Percentiles rank a stretch among this genome's conserved stretches.
Evolutionary conservation across 2,888 invertebrate species (phyloP).

Genomic region (Tinea trinotella): DNA sequence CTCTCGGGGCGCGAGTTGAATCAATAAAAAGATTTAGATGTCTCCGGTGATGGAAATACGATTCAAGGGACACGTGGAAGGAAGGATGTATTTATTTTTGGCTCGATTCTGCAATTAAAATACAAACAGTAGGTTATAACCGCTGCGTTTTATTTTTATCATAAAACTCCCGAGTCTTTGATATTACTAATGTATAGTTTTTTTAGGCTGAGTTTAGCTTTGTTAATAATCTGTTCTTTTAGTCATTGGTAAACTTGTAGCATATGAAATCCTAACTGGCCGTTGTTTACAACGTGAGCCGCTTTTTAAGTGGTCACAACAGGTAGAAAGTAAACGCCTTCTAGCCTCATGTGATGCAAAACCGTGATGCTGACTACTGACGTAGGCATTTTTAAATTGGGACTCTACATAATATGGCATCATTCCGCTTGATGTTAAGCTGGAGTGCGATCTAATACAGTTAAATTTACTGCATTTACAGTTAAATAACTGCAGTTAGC

Average conservation of each 20-base stretch:
- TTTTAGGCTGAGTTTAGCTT: not conserved
- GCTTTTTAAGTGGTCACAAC: not conserved
- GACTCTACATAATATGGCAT: too few relatives aligned
- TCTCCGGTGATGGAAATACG: constrained; percentile 18
- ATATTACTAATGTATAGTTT: too few relatives aligned
- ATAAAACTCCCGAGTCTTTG: not conserved
- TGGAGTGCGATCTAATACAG: too few relatives aligned
- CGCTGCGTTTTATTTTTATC: not conserved
- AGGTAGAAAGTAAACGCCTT: constrained; percentile 10
- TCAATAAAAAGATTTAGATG: constrained; percentile 16
- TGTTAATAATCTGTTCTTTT: not conserved
- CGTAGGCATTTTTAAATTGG: constrained; percentile 5
- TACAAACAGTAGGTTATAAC: not conserved
- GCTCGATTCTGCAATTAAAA: constrained; percentile 2
- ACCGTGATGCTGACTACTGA: not conserved
- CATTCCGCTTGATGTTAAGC: too few relatives aligned
- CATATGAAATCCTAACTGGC: constrained; percentile 1
- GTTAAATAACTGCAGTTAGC: too few relatives aligned
- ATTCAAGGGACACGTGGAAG: constrained; percentile 9
- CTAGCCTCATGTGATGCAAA: not conserved
- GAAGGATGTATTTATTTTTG: constrained; percentile 13
- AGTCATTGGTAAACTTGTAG: not conserved
- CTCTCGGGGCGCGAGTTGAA: constrained; percentile 3
- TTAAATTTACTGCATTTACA: too few relatives aligned
- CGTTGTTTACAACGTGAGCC: not conserved